Conservation (phyloP, 2,888 invertebrate species). For the Cataglyphis altisquamis region DNA sequence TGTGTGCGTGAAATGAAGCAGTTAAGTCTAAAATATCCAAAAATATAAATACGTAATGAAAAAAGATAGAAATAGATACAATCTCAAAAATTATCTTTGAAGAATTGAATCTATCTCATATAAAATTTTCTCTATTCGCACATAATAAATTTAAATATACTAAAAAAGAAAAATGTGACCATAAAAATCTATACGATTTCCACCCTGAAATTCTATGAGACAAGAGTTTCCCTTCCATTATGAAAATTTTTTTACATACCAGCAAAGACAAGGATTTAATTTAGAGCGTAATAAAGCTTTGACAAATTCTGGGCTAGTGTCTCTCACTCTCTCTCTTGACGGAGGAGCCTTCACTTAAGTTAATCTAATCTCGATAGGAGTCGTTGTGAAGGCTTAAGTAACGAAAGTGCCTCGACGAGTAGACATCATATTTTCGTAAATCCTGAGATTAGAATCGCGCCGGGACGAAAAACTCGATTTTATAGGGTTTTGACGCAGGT, state of each 20-base stretch:
- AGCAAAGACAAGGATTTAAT: slow-evolving; percentile 5
- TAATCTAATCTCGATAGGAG: slow-evolving; percentile 32
- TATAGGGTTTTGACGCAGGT: slow-evolving; percentile 76
- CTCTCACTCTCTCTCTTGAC: not conserved
- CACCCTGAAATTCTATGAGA: not conserved
- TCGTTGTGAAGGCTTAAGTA: slow-evolving; percentile 6
- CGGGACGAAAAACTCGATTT: slow-evolving; percentile 68
- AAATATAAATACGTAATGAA: not conserved
- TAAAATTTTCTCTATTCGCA: slow-evolving; percentile 6
- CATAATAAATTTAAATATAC: not conserved
- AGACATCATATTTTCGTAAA: slow-evolving; percentile 55
- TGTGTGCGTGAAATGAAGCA: not conserved
- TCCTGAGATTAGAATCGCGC: slow-evolving; percentile 60
- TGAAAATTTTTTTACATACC: slow-evolving; percentile 15
- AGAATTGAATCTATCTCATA: not conserved
- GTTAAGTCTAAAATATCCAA: not conserved
- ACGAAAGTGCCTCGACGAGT: slow-evolving; percentile 51
- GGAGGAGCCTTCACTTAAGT: slow-evolving; percentile 1
- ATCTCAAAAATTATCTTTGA: not conserved
- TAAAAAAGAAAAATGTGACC: not conserved
- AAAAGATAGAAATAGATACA: not conserved
- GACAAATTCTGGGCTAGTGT: slow-evolving; percentile 7
- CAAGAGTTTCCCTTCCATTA: not conserved
- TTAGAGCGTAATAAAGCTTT: slow-evolving; percentile 10
- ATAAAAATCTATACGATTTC: not conserved